These are phyloP conservation scores for Xiphias gladius DNA, from an alignment of 2,113 vertebrate genomes.

Conservation along the genomic window DNA sequence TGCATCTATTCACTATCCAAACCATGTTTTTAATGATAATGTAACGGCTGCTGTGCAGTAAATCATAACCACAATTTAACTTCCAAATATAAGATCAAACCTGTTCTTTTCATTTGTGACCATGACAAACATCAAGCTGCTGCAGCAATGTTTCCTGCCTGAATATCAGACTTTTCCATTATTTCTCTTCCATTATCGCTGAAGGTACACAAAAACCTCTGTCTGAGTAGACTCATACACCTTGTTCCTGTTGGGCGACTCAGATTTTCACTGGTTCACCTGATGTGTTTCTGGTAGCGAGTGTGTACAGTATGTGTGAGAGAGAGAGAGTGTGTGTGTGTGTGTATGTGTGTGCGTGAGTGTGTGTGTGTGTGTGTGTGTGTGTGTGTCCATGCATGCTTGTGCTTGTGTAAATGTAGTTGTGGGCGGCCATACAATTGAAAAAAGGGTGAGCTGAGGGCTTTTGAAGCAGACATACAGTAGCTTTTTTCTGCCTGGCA, in stretches of 20 bases:
- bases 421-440: constrained; percentile 48
- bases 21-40: constrained; percentile 19
- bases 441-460: constrained; percentile 55
- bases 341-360: not conserved
- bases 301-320: constrained; percentile 10
- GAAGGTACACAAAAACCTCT: constrained; percentile 70
- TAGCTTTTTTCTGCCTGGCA: constrained; percentile 54
- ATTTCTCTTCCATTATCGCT: constrained; percentile 73
- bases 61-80: constrained; percentile 35
- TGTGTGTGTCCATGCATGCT: not conserved
- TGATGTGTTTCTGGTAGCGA: constrained; percentile 51
- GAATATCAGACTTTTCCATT: constrained; percentile 69
- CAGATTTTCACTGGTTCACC: constrained; percentile 65
- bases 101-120: constrained; percentile 13
- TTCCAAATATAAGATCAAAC: constrained; percentile 4
- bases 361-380: not conserved
- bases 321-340: not conserved
- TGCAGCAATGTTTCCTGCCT: constrained; percentile 37
- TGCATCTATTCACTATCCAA: constrained; percentile 8
- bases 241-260: constrained; percentile 63
- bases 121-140: constrained; percentile 42
- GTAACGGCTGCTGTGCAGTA: not conserved
- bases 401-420: not conserved
- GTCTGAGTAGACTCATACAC: constrained; percentile 62
- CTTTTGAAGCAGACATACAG: constrained; percentile 60